Percentiles rank a stretch among this genome's conserved stretches.
phyloP scores from a whole-genome alignment of 2,113 vertebrate species.

The Illadopsis cleaveri region DNA sequence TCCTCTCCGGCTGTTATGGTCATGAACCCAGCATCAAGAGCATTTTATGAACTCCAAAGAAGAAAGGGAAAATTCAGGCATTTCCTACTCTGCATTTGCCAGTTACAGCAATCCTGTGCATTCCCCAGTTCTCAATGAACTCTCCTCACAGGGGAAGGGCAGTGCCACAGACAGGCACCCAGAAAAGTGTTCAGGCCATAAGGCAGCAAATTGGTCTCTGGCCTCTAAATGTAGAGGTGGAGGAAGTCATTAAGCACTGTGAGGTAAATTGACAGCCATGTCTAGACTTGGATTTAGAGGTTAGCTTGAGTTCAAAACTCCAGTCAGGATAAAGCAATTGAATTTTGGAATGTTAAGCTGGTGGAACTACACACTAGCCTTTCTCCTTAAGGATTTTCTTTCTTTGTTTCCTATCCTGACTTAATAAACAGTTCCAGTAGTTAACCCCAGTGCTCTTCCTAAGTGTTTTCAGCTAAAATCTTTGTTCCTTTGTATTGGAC shows the following conservation, averaged over 20 bases:
- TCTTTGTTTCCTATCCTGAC: not conserved
- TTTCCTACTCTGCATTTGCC: not conserved
- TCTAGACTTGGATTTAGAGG: constrained; percentile 62
- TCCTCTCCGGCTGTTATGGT: not conserved
- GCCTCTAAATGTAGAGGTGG: not conserved
- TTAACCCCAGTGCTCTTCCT: not conserved
- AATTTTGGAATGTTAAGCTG: not conserved
- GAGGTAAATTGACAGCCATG: not conserved
- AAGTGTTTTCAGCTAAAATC: not conserved
- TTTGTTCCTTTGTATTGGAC: not conserved
- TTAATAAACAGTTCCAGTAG: not conserved
- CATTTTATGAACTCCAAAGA: not conserved
- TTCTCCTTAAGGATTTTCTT: not conserved
- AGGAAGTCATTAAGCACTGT: constrained; percentile 36
- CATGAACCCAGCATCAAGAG: not conserved
- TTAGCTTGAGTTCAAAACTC: constrained; percentile 43
- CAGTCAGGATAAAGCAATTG: not conserved
- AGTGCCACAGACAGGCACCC: not conserved
- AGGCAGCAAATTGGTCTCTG: not conserved
- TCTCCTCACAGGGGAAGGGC: not conserved
- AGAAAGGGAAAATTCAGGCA: not conserved
- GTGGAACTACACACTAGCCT: not conserved
- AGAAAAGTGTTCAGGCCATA: not conserved
- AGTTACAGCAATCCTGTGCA: not conserved
- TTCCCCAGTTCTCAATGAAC: not conserved